Evolutionary conservation across 2,113 vertebrate genomes (phyloP).

Genomic region (Cephalopterus ornatus): DNA sequence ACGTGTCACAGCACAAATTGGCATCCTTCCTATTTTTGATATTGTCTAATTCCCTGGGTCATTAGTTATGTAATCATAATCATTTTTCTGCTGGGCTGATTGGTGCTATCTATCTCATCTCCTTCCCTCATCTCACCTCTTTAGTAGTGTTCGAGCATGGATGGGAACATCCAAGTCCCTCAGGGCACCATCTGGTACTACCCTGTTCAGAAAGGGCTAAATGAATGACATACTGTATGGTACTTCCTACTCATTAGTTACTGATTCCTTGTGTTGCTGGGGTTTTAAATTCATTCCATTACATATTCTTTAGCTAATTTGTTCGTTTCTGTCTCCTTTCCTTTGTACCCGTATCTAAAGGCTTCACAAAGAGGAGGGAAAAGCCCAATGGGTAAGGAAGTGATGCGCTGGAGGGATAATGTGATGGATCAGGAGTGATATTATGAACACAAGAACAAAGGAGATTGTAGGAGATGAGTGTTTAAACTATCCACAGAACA

Average conservation of each 20-base stretch:
- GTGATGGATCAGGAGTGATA: background rate
- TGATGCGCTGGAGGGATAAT: background rate
- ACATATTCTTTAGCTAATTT: background rate
- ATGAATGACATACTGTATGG: slow-evolving; percentile 58
- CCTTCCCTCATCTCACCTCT: slow-evolving; percentile 56
- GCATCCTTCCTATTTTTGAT: slow-evolving; percentile 55
- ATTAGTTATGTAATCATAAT: slow-evolving; percentile 74
- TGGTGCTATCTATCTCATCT: slow-evolving; percentile 54
- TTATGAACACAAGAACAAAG: background rate
- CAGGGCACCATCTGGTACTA: slow-evolving; percentile 72
- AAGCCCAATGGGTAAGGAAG: background rate
- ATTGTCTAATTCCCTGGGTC: slow-evolving; percentile 73
- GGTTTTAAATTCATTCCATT: background rate
- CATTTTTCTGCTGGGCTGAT: slow-evolving; percentile 71
- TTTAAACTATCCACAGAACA: background rate
- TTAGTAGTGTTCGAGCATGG: slow-evolving; percentile 44
- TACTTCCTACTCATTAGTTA: slow-evolving; percentile 55
- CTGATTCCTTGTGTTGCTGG: background rate
- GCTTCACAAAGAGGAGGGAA: background rate
- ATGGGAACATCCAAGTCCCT: slow-evolving; percentile 64
- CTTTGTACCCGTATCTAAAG: background rate
- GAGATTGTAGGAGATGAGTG: background rate
- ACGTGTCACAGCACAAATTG: slow-evolving; percentile 32
- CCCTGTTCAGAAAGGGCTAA: slow-evolving; percentile 44
- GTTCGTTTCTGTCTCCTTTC: background rate